Base-by-base conservation (phyloP, 2,113 vertebrate genomes). In the Microcebus jonahi region DNA sequence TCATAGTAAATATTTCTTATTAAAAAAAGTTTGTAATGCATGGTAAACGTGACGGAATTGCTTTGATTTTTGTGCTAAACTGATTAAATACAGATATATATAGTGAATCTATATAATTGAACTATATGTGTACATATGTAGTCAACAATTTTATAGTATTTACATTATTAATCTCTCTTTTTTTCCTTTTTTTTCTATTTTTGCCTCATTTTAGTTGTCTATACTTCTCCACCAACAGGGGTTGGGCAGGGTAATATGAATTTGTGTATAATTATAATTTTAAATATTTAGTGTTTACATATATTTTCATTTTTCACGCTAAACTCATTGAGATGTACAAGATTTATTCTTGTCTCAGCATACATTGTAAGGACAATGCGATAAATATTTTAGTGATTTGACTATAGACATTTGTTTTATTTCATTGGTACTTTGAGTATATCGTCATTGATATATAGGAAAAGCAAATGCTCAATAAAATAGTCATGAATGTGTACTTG, bases 391-490 rank as follows among this genome's bases (percentile, higher is more conserved):
- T 73, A 91, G 15, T 91, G 23, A 80, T 34, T 77, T 90, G 17
- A 77, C 50, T 82, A 73, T 10, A 71, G 83, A 75, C 36, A 59
- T 27, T 55, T 65, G 17, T 77, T 92, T 96, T 68, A 86, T 81
- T 91, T 63, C 5, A 15, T 86, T 67, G n/a, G 7, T 84, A 55
- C 21, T 65, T 81, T 88, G 67, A 71, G 9, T 65, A n/a, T 79
- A 36, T 17, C 59, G 12, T 65, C 23, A 2, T 27, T 10, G 68
- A n/a, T 17, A 17, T 45, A 57, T 3, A 61, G 59, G 39, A 48
- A 89, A 77, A 96, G 8, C 13, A 91, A 59, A 67, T 11, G 7
- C 79, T 86, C 29, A n/a, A n/a, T 93, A 81, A 94, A 97, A 55
- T n/a, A 70, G 67, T 79, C 67, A 88, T 2, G 83, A 68, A 45